Evolutionary conservation across 1,140 invertebrate genomes (phyloP).

Genomic region (Microplitis demolitor): DNA sequence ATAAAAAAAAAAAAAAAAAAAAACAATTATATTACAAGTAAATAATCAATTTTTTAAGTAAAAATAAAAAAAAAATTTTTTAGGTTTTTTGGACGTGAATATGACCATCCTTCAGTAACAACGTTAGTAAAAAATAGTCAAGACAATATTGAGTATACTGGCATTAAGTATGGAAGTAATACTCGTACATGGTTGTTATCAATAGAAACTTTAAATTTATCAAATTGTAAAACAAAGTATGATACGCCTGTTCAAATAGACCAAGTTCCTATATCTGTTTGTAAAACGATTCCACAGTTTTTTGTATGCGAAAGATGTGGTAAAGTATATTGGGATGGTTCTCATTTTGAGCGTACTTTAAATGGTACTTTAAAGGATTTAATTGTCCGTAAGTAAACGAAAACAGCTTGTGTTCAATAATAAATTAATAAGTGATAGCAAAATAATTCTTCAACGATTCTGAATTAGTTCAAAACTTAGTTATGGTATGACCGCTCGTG

Average conservation of each 20-base stretch:
- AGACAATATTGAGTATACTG: neutral
- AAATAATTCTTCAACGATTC: neutral
- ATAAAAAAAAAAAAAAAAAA: conserved; percentile 1
- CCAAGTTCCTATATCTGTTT: conserved; percentile 56
- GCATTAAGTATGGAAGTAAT: neutral
- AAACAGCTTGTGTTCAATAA: neutral
- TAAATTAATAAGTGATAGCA: neutral
- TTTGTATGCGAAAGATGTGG: conserved; percentile 70
- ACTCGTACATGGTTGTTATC: conserved; percentile 45
- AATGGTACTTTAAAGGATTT: conserved; percentile 50
- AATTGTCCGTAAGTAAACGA: conserved; percentile 2
- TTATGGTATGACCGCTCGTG: too few relatives aligned
- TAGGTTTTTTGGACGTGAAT: conserved; percentile 28
- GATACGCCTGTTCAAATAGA: conserved; percentile 61
- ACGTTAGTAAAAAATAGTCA: too few relatives aligned
- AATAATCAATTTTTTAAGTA: neutral
- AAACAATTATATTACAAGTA: too few relatives aligned
- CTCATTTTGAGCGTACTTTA: conserved; percentile 61
- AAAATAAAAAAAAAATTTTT: neutral
- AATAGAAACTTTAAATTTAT: conserved; percentile 48
- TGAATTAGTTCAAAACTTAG: neutral
- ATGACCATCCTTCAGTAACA: conserved; percentile 16
- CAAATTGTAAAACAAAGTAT: conserved; percentile 52
- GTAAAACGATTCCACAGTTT: conserved; percentile 61
- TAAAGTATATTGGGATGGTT: conserved; percentile 71